Conservation (phyloP, 2,113 vertebrate species). For the Pholis gunnellus region DNA sequence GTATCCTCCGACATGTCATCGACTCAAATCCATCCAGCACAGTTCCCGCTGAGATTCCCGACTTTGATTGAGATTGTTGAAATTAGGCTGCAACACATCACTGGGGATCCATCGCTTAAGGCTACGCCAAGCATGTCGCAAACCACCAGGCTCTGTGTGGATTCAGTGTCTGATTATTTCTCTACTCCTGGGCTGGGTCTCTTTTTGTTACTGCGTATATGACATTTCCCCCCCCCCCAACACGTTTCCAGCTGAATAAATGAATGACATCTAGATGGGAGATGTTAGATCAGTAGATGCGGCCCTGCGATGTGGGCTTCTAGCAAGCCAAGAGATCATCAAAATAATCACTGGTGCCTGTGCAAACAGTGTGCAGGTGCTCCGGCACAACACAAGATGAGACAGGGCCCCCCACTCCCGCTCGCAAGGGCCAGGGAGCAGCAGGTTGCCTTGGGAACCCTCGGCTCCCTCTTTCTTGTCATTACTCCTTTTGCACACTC, state of each 20-base stretch:
- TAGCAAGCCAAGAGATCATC: conserved; percentile 72
- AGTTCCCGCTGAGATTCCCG: conserved; percentile 20
- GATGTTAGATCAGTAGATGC: conserved; percentile 53
- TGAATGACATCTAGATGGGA: conserved; percentile 66
- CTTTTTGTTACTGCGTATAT: conserved; percentile 7
- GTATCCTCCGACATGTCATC: conserved; percentile 15
- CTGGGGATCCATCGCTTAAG: conserved; percentile 42
- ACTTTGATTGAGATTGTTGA: conserved; percentile 30
- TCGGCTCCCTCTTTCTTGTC: conserved; percentile 74
- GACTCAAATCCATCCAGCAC: conserved; percentile 19
- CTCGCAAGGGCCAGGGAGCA: conserved; percentile 75
- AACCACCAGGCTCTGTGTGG: conserved; percentile 25
- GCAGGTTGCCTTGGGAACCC: conserved; percentile 85
- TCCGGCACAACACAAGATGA: conserved; percentile 71
- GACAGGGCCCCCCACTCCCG: conserved; percentile 69
- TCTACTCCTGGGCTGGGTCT: conserved; percentile 50
- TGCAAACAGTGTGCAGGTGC: conserved; percentile 82
- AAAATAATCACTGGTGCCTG: conserved; percentile 82
- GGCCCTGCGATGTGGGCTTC: conserved; percentile 58
- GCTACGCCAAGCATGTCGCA: conserved; percentile 37
- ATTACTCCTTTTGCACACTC: conserved; percentile 62
- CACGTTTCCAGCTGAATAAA: conserved; percentile 79
- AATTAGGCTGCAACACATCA: conserved; percentile 43
- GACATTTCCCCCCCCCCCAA: conserved; percentile 36
- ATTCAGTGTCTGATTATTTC: conserved; percentile 60